Evolutionary conservation across 1,140 invertebrate species (phyloP), one percentile per base, ranked within the genome.

Genomic region (Mya arenaria): DNA sequence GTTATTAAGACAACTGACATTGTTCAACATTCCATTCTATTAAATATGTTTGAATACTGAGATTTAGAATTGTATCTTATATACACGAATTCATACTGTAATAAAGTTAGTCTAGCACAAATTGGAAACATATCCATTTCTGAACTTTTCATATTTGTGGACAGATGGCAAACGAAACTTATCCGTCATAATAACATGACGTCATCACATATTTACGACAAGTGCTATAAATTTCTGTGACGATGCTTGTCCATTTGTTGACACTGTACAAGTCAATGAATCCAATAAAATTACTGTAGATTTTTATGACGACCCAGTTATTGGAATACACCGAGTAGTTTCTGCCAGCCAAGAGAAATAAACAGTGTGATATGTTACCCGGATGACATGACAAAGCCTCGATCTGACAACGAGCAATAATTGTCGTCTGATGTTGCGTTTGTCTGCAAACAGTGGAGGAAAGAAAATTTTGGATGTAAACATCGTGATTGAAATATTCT

Each of bases 401-500:
- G 19, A 8, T 25, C 13, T 65, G 58, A 48, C 73, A 77, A 48
- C 63, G 8, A 3, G 5, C 48, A 34, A 19, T 30, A 15, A 37
- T 0, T 56, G 75, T 79, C 75, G 75, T 79, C 48, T 79, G 63
- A 55, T 68, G 41, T 13, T 44, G 30, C n/a, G 44, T 19, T 25
- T 34, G 13, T 39, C 63, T 68, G 62, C 32, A 52, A 79, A 79
- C 34, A 79, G 8, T 34, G 25, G 10, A 48, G 30, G 75, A 79
- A 66, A 41, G 56, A 23, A 56, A 65, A 52, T n/a, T 68, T 56
- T 39, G 41, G 62, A 25, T 36, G 48, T 68, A 68, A 79, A 68
- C 44, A 37, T 32, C n/a, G 44, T 79, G 75, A 79, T 44, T 79
- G 63, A 79, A 66, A 79, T 79, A 68, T 79, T 66, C 60, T 68